Percentiles rank a stretch among this genome's conserved stretches.
These are phyloP conservation scores for Digitonthophagus gazella DNA, from an alignment of 2,888 invertebrate genomes.

Conservation along the genomic window DNA sequence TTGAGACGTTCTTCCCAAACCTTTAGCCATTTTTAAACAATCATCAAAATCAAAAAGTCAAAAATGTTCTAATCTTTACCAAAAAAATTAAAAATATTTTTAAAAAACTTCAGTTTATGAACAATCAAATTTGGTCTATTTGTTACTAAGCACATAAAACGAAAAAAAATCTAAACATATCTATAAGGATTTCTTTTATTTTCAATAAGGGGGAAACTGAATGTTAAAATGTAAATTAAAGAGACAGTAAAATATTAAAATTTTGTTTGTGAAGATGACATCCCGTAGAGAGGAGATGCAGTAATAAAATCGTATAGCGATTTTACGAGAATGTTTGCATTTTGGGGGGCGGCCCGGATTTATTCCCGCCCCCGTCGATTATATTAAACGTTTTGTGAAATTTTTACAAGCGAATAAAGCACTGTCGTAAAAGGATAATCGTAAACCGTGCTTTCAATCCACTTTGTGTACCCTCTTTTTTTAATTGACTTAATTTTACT, in stretches of 20 bases:
- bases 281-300: constrained; percentile 3
- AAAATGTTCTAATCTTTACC: too few relatives aligned
- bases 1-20: too few relatives aligned
- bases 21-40: too few relatives aligned
- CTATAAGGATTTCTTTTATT: too few relatives aligned
- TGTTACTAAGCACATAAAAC: too few relatives aligned
- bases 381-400: constrained; percentile 14
- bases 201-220: not conserved
- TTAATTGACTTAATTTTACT: not conserved
- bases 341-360: not conserved
- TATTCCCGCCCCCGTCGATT: not conserved
- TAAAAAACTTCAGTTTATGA: too few relatives aligned
- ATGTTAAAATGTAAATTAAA: constrained; percentile 21
- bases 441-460: not conserved
- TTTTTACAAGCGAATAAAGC: constrained; percentile 8
- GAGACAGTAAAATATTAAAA: constrained; percentile 25
- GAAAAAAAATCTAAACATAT: too few relatives aligned
- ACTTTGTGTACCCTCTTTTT: not conserved
- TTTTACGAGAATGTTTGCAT: constrained; percentile 10
- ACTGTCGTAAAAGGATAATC: constrained; percentile 14
- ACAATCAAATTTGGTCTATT: too few relatives aligned
- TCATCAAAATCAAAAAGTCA: too few relatives aligned
- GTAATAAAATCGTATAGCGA: constrained; percentile 1
- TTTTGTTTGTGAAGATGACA: constrained; percentile 18
- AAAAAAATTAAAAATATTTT: too few relatives aligned